These are phyloP conservation scores for Diuraphis noxia DNA, from an alignment of 1,140 invertebrate genomes.

Conservation along the genomic window DNA sequence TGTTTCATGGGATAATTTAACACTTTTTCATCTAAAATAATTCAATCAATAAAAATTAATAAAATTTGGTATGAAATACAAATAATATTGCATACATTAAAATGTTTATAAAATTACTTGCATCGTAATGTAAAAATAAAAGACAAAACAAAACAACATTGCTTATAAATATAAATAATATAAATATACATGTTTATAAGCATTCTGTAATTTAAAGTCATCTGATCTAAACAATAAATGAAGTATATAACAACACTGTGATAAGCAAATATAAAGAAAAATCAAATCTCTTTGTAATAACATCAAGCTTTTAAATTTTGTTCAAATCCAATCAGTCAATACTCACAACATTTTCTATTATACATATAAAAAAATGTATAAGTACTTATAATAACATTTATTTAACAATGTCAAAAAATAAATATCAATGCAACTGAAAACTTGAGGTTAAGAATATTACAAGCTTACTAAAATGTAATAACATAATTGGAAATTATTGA, in stretches of 20 bases:
- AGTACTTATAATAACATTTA: slow-evolving; percentile 29
- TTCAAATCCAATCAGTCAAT: slow-evolving; percentile 38
- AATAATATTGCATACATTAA: slow-evolving; percentile 17
- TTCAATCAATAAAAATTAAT: slow-evolving; percentile 27
- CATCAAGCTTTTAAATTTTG: not conserved
- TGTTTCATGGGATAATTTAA: not conserved
- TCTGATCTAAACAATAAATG: not conserved
- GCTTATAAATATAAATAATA: not conserved
- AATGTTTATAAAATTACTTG: slow-evolving; percentile 25
- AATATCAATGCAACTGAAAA: slow-evolving; percentile 35
- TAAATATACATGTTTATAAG: not conserved
- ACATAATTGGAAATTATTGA: not conserved
- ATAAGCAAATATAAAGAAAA: slow-evolving; percentile 42
- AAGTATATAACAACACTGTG: slow-evolving; percentile 51
- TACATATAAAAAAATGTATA: slow-evolving; percentile 11
- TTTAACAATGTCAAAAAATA: slow-evolving; percentile 28
- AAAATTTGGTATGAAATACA: not conserved
- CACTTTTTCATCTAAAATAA: slow-evolving; percentile 21
- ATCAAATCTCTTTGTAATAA: not conserved
- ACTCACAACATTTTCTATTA: not conserved
- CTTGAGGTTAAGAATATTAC: not conserved
- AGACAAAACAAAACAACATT: slow-evolving; percentile 48
- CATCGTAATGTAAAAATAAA: slow-evolving; percentile 36
- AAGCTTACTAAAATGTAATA: slow-evolving; percentile 25
- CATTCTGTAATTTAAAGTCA: not conserved